Evolutionary conservation across 2,888 invertebrate genomes (phyloP).

Genomic region (Troglohyphantes excavatus): DNA sequence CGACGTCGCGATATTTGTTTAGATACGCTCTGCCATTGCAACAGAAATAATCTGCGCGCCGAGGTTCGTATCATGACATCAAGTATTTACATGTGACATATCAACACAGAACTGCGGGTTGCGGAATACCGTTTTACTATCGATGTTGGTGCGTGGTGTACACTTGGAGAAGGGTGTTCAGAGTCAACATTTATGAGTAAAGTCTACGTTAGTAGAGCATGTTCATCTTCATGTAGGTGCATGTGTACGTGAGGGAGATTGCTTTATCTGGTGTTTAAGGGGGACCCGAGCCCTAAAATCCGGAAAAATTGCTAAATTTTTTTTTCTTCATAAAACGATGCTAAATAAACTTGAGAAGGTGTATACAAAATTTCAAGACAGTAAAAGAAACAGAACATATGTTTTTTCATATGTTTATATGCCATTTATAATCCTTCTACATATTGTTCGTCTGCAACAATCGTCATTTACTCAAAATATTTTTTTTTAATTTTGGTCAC

Average conservation of each 20-base stretch:
- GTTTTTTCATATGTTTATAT: too few species aligned
- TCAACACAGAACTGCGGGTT: conserved; percentile 17
- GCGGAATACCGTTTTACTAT: conserved; percentile 12
- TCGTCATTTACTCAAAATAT: too few species aligned
- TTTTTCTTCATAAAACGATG: too few species aligned
- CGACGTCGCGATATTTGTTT: conserved; percentile 38
- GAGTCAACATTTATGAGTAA: background rate
- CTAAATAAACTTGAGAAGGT: too few species aligned
- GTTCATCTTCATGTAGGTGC: background rate
- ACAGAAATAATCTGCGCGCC: conserved; percentile 25
- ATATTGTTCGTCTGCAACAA: too few species aligned
- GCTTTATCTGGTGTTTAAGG: background rate
- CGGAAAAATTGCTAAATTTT: too few species aligned
- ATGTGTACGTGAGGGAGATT: background rate
- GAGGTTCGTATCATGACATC: conserved; percentile 24
- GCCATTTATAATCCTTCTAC: too few species aligned
- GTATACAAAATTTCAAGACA: too few species aligned
- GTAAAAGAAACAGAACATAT: too few species aligned
- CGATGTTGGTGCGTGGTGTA: background rate
- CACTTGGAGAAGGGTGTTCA: background rate
- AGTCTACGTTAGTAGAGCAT: background rate
- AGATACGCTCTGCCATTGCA: conserved; percentile 53
- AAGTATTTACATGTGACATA: conserved; percentile 29
- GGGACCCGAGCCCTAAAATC: too few species aligned
- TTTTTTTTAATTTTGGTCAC: too few species aligned